A percentile compares a stretch with the other conserved stretches of the same genome.
Conservation (phyloP, 2,113 vertebrate genomes). For the Heliornis fulica region DNA sequence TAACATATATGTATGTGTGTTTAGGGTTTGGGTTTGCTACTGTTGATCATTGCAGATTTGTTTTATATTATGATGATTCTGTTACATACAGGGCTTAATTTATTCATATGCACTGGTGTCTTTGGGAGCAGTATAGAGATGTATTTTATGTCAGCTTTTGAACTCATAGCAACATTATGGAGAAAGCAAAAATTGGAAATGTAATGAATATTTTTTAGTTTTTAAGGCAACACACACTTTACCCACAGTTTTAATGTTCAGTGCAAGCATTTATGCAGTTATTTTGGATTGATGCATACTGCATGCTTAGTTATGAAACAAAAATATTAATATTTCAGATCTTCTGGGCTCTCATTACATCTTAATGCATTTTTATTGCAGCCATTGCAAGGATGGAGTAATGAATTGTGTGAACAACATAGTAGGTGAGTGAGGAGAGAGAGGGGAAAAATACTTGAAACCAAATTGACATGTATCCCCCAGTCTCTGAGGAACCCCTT, state of each 20-base stretch:
- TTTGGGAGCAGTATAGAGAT: not conserved
- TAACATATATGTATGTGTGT: rapidly evolving
- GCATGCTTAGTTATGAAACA: not conserved
- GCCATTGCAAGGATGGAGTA: conserved; percentile 87
- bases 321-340: not conserved
- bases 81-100: not conserved
- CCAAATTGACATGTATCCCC: not conserved
- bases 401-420: conserved; percentile 80
- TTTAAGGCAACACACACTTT: not conserved
- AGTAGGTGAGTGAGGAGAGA: conserved; percentile 36
- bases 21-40: not conserved
- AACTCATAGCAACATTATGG: not conserved
- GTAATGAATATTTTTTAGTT: not conserved
- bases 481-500: not conserved
- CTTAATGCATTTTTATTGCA: conserved; percentile 55
- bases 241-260: not conserved
- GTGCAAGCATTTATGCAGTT: not conserved
- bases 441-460: not conserved
- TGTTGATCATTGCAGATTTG: not conserved
- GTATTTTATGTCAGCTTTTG: not conserved
- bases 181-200: not conserved
- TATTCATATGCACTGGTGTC: not conserved
- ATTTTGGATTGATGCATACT: not conserved
- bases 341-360: not conserved
- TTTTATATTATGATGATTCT: not conserved